These are phyloP conservation scores for Electrona antarctica DNA, from an alignment of 2,113 vertebrate genomes.

Conservation along the genomic window DNA sequence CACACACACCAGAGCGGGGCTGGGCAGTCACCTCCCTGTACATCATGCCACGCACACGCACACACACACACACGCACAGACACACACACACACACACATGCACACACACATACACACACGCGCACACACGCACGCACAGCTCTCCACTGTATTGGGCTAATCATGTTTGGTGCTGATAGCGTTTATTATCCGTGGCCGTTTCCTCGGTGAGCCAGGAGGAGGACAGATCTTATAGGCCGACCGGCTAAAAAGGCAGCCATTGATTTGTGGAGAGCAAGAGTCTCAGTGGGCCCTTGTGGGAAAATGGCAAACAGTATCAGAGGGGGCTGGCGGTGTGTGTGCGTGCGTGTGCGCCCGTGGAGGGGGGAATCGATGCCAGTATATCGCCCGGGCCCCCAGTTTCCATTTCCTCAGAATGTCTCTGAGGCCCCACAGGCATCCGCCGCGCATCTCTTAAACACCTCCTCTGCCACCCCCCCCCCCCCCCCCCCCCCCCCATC, in stretches of 20 bases:
- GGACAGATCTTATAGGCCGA: not conserved
- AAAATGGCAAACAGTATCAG: constrained; percentile 47
- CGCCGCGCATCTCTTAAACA: constrained; percentile 30
- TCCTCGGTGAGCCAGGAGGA: constrained; percentile 14
- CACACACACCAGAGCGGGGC: too few relatives aligned
- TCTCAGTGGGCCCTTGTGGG: constrained; percentile 39
- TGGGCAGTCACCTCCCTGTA: not conserved
- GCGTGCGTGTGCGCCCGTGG: too few relatives aligned
- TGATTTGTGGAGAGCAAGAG: constrained; percentile 43
- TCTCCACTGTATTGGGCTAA: constrained; percentile 16
- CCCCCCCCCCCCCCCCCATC: constrained; percentile 11
- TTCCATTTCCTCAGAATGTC: constrained; percentile 38
- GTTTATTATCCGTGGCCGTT: constrained; percentile 45
- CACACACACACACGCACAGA: too few relatives aligned
- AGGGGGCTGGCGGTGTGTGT: constrained; percentile 9
- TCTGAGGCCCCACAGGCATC: constrained; percentile 18
- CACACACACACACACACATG: too few relatives aligned
- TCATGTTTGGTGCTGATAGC: constrained; percentile 41
- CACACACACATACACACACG: too few relatives aligned
- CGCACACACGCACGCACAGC: too few relatives aligned
- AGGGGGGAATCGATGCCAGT: constrained; percentile 49
- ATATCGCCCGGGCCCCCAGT: constrained; percentile 22
- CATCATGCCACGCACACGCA: too few relatives aligned
- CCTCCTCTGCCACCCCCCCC: not conserved
- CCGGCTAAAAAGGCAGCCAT: constrained; percentile 34